Evolutionary conservation across 35 echinoderm and acorn worm species (phyloP).

Genomic region (Ptychodera flava): DNA sequence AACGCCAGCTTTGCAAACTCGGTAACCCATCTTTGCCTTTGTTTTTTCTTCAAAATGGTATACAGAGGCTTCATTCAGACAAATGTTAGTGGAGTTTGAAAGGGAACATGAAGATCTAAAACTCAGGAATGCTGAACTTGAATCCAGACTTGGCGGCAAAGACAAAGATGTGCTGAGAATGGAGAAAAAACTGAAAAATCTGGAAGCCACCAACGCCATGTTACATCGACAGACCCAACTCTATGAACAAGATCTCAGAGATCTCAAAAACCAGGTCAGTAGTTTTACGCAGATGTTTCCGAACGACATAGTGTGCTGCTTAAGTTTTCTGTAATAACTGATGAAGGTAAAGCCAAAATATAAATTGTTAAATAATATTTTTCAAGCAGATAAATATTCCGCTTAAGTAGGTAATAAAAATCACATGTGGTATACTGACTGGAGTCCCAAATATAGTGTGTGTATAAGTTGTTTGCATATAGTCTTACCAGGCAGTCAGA

Average conservation of each 20-base stretch:
- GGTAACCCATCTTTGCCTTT: too few species aligned
- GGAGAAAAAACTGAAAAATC: constrained; percentile 35
- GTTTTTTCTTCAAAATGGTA: not conserved
- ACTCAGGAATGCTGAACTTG: constrained; percentile 38
- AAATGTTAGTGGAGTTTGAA: constrained; percentile 60
- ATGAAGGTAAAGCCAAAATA: too few species aligned
- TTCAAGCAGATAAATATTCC: too few species aligned
- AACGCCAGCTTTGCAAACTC: too few species aligned
- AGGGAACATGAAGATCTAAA: constrained; percentile 23
- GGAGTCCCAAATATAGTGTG: too few species aligned
- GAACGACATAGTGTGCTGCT: too few species aligned
- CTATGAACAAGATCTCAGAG: constrained; percentile 53
- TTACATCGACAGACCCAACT: constrained; percentile 31
- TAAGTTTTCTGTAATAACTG: too few species aligned
- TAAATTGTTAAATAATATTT: too few species aligned
- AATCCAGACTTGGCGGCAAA: not conserved
- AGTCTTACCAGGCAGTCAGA: too few species aligned
- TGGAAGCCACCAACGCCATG: constrained; percentile 49
- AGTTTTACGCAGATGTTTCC: not conserved
- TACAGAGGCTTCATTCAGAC: constrained; percentile 74
- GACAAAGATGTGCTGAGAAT: not conserved
- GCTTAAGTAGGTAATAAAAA: too few species aligned
- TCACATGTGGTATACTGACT: too few species aligned
- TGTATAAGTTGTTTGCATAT: too few species aligned
- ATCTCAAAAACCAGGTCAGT: constrained; percentile 40